Evolutionary conservation across 2,888 invertebrate genomes (phyloP).

Genomic region (Melanostoma mellinum): DNA sequence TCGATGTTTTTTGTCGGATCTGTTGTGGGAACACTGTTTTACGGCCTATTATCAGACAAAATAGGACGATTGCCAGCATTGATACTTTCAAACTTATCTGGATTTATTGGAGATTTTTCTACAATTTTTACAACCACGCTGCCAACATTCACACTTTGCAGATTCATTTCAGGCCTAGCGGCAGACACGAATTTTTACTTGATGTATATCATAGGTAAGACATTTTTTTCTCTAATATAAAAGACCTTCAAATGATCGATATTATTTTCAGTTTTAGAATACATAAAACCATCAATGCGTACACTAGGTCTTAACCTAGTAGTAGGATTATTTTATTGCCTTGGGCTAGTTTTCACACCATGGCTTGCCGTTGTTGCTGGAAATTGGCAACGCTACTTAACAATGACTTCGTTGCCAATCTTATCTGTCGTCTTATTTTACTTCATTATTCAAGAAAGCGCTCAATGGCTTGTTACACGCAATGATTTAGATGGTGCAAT

Average conservation of each 20-base stretch:
- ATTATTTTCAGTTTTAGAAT: constrained; percentile 83
- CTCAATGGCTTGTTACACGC: constrained; percentile 85
- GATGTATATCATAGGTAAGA: constrained; percentile 85
- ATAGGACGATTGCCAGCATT: constrained; percentile 84
- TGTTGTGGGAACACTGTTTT: constrained; percentile 84
- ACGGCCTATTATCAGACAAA: constrained; percentile 84
- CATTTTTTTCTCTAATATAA: not conserved
- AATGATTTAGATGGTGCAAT: constrained; percentile 83
- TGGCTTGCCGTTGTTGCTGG: constrained; percentile 83
- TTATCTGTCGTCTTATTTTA: constrained; percentile 82
- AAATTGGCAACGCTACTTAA: constrained; percentile 83
- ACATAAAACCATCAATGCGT: constrained; percentile 84
- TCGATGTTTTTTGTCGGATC: constrained; percentile 86
- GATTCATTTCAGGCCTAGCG: constrained; percentile 85
- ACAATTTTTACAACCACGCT: constrained; percentile 83
- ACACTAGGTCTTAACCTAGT: constrained; percentile 84
- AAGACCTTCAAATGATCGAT: not conserved
- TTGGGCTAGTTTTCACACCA: constrained; percentile 83
- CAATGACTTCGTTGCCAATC: constrained; percentile 83
- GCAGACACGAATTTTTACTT: constrained; percentile 85
- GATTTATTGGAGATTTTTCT: constrained; percentile 83
- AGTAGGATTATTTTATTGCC: constrained; percentile 84
- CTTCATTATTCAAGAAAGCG: constrained; percentile 85
- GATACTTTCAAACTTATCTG: constrained; percentile 83
- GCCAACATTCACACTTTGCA: constrained; percentile 83